Evolutionary conservation across 1,140 invertebrate genomes (phyloP).

Genomic region (Brachionus plicatilis): DNA sequence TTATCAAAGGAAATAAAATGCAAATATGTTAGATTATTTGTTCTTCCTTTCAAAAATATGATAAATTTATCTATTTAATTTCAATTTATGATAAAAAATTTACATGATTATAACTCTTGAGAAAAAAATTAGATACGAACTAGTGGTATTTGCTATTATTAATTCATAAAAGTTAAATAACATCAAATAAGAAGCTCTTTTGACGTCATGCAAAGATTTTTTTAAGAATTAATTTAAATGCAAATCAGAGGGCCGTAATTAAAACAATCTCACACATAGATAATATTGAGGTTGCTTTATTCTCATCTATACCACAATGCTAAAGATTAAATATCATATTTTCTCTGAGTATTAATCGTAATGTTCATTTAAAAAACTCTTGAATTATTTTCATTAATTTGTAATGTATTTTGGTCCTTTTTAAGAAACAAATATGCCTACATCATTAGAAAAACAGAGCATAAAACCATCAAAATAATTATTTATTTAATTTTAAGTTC

Average conservation of each 20-base stretch:
- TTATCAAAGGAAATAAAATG: background rate
- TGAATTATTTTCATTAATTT: background rate
- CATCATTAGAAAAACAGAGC: background rate
- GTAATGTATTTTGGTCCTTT: background rate
- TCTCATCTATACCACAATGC: background rate
- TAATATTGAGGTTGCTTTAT: background rate
- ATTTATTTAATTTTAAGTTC: background rate
- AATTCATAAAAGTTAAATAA: background rate
- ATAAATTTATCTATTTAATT: conserved; percentile 15
- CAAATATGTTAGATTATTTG: background rate
- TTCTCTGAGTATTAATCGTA: background rate
- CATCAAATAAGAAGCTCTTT: background rate
- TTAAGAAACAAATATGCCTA: background rate
- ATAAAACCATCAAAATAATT: background rate
- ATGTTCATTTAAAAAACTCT: background rate
- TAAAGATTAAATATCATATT: background rate
- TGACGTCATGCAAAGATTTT: background rate
- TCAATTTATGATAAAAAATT: conserved; percentile 10
- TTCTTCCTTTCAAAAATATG: background rate
- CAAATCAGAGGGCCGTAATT: background rate
- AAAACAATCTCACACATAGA: background rate
- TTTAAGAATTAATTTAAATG: conserved; percentile 33
- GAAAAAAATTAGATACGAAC: background rate
- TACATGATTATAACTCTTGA: background rate
- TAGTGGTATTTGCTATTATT: background rate